phyloP scores from a whole-genome alignment of 1,140 invertebrate species.

The Sminthurinus signatus region DNA sequence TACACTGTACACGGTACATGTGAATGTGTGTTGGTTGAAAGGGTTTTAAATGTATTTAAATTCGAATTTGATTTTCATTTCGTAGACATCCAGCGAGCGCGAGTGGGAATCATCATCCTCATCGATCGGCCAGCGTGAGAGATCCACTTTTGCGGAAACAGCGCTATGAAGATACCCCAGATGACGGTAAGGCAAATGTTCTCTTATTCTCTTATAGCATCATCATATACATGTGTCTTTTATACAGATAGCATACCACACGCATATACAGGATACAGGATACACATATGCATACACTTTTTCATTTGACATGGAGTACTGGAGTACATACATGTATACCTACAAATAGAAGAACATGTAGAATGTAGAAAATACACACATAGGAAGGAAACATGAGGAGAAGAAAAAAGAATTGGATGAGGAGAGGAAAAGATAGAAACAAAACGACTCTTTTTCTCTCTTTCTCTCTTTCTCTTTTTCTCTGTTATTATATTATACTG shows the following conservation, averaged over 20 bases:
- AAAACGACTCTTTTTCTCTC: constrained; percentile 8
- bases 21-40: too few relatives aligned
- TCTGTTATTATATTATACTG: constrained; percentile 1
- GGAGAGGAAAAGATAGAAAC: neutral
- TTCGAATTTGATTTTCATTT: constrained; percentile 26
- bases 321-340: too few relatives aligned
- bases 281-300: too few relatives aligned
- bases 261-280: too few relatives aligned
- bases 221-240: neutral
- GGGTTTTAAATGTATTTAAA: constrained; percentile 8
- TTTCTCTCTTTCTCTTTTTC: constrained; percentile 1
- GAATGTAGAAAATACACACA: too few relatives aligned
- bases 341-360: too few relatives aligned
- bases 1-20: too few relatives aligned
- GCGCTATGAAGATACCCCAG: constrained; percentile 36
- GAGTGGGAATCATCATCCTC: constrained; percentile 27
- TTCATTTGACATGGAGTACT: too few relatives aligned
- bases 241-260: too few relatives aligned
- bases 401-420: too few relatives aligned
- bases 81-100: constrained; percentile 21
- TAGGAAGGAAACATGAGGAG: too few relatives aligned
- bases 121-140: constrained; percentile 31
- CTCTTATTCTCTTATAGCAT: neutral
- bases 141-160: constrained; percentile 39
- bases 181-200: constrained; percentile 34